Evolutionary conservation across 2,888 invertebrate species (phyloP), one percentile per base, ranked within the genome.

Genomic region (Apodemia duryi): DNA sequence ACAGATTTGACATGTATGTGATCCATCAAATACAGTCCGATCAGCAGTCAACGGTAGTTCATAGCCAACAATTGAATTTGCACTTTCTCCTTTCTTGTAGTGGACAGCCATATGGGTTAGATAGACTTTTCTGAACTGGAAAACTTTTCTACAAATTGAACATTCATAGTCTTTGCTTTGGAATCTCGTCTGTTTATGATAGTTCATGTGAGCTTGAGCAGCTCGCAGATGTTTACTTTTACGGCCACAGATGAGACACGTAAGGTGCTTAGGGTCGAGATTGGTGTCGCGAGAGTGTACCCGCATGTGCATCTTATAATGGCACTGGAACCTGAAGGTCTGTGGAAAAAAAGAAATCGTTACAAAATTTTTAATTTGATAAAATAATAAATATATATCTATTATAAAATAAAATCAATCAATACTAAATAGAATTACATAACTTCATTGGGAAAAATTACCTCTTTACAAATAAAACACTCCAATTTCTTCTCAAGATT

Each of bases 101-200:
- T 92, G 92, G 54, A 90, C 84, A 7, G 88, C 86, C 90, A 91
- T 92, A 70, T 92, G 92, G 0, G 90, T 85, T 51, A 91, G 82
- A 67, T 91, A 90, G 1, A 91, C 89, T 67, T 85, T 86, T 0
- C 90, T 72, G 70, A 78, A 74, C 67, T 90, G 88, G 76, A 91
- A 92, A n/a, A 91, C 81, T 29, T 85, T 76, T 68, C 88, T 87
- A 78, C 92, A 92, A 63, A 92, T 87, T 49, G 90, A 84, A 73
- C 92, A 92, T 74, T 88, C 84, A 74, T 92, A 92, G 80, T 91
- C 91, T 52, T 88, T 87, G 75, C 78, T 85, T 73, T 89, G 81
- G 80, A 91, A 91, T 65, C 91, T 85, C 0, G 87, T 91, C 69
- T 91, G 91, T 67, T 89, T 88, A 80, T 92, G 92, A 80, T 76